Evolutionary conservation across 2,888 invertebrate genomes (phyloP).

Genomic region (Scrobipalpa atriplicella): DNA sequence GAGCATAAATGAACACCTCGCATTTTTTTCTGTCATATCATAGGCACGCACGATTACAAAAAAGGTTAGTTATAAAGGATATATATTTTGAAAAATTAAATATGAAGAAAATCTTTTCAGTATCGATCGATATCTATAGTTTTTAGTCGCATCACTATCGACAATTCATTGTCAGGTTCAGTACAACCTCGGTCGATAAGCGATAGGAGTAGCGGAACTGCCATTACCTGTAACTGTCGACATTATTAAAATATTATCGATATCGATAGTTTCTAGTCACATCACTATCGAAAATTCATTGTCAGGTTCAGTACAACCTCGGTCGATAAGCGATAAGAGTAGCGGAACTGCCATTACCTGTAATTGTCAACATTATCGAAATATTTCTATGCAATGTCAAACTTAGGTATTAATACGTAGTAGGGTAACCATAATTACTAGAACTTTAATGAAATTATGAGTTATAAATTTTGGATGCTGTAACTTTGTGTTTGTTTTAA

Average conservation of each 20-base stretch:
- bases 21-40: no score
- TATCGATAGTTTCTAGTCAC: slow-evolving; percentile 40
- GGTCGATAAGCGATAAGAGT: slow-evolving; percentile 68
- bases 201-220: slow-evolving; percentile 74
- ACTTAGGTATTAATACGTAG: slow-evolving; percentile 36
- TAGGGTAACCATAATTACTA: slow-evolving; percentile 38
- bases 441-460: background rate
- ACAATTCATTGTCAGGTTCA: slow-evolving; percentile 79
- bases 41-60: no score
- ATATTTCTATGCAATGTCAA: slow-evolving; percentile 66
- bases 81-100: background rate
- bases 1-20: no score
- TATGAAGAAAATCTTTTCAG: background rate
- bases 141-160: slow-evolving; percentile 53
- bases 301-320: slow-evolving; percentile 75
- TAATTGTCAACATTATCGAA: slow-evolving; percentile 62
- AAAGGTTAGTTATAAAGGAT: no score
- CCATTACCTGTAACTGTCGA: slow-evolving; percentile 57
- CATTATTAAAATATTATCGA: slow-evolving; percentile 37
- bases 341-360: slow-evolving; percentile 70
- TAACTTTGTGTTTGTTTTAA: no score
- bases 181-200: slow-evolving; percentile 66
- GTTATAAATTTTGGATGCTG: background rate
- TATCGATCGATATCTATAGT: slow-evolving; percentile 43
- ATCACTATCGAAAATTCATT: slow-evolving; percentile 71